Evolutionary conservation across 2,888 invertebrate genomes (phyloP).

Genomic region (Oligia fasciuncula): DNA sequence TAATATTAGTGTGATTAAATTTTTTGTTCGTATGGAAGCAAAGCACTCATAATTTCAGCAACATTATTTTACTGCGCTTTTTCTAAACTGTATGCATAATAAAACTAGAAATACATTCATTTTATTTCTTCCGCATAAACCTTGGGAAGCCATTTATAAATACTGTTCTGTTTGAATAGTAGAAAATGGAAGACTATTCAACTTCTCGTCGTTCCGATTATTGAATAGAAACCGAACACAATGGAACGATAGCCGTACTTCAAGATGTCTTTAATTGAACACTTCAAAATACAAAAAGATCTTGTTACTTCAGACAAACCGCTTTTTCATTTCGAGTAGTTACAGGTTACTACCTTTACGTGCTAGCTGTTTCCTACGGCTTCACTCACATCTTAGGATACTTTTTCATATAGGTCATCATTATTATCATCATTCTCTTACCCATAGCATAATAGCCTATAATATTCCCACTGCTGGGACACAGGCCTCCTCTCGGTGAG

Average conservation of each 20-base stretch:
- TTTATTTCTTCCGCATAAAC: slow-evolving; percentile 7
- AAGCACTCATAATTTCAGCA: neutral
- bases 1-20: too few relatives aligned
- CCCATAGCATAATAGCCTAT: neutral
- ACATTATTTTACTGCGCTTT: neutral
- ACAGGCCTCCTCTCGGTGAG: too few relatives aligned
- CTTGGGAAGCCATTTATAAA: slow-evolving; percentile 34
- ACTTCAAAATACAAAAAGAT: slow-evolving; percentile 36
- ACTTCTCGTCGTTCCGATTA: slow-evolving; percentile 12
- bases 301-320: slow-evolving; percentile 16
- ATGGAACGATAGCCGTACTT: slow-evolving; percentile 38
- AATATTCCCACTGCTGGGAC: too few relatives aligned
- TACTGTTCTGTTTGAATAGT: slow-evolving; percentile 24
- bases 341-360: neutral
- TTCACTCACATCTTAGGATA: neutral
- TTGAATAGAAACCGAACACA: slow-evolving; percentile 37
- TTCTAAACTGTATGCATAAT: neutral
- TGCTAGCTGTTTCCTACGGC: neutral
- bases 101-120: neutral
- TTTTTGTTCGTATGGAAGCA: neutral
- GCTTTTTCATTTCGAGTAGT: slow-evolving; percentile 7
- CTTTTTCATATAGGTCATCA: neutral
- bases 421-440: neutral
- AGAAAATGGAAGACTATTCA: slow-evolving; percentile 41
- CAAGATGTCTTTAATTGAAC: slow-evolving; percentile 45